Evolutionary conservation across 2,113 vertebrate genomes (phyloP).

Genomic region (Thalassoma bifasciatum): DNA sequence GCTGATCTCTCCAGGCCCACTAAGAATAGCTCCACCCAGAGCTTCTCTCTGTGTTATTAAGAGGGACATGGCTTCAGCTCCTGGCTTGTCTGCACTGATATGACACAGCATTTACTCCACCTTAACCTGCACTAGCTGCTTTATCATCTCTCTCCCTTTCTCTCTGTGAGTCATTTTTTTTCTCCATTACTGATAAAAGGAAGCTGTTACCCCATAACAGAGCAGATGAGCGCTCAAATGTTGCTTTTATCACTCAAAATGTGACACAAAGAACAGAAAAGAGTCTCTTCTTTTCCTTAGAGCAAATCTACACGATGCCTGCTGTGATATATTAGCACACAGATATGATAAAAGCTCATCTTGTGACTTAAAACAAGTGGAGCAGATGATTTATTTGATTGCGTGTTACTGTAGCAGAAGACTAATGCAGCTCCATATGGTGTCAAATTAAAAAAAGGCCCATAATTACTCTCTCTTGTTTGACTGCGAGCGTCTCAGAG

Average conservation of each 20-base stretch:
- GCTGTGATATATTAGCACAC: slow-evolving; percentile 29
- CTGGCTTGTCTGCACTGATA: slow-evolving; percentile 18
- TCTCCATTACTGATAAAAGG: background rate
- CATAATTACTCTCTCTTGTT: slow-evolving; percentile 47
- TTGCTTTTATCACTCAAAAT: slow-evolving; percentile 13
- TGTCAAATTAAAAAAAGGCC: slow-evolving; percentile 11
- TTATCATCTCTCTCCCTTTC: background rate
- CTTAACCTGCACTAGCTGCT: background rate
- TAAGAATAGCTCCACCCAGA: slow-evolving; percentile 63
- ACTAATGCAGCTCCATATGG: slow-evolving; percentile 44
- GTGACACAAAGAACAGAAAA: slow-evolving; percentile 15
- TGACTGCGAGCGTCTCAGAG: slow-evolving; percentile 15
- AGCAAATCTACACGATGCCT: slow-evolving; percentile 24
- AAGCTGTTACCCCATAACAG: slow-evolving; percentile 5
- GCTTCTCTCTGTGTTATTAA: slow-evolving; percentile 27
- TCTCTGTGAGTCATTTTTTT: background rate
- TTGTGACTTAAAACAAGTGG: slow-evolving; percentile 45
- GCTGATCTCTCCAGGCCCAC: slow-evolving; percentile 19
- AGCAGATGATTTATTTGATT: slow-evolving; percentile 52
- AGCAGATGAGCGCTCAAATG: slow-evolving; percentile 1
- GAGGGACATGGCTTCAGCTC: slow-evolving; percentile 20
- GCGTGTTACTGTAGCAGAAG: slow-evolving; percentile 16
- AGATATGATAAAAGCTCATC: slow-evolving; percentile 19
- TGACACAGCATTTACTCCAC: slow-evolving; percentile 47
- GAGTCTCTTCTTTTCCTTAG: background rate